Base-by-base conservation (phyloP, 1,140 invertebrate genomes). In the Lepeophtheirus salmonis region DNA sequence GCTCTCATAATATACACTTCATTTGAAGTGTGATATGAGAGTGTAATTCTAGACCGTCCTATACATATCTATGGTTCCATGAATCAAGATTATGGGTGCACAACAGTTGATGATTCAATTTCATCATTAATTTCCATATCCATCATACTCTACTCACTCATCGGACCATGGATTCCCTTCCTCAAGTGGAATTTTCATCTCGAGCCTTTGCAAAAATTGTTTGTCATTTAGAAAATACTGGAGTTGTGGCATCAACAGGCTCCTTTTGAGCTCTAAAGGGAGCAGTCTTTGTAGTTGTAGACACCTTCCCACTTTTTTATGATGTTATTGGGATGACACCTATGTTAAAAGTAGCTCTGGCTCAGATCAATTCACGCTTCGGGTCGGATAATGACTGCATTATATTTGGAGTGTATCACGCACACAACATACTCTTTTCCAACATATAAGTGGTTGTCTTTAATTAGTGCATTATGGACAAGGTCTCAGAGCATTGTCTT, bases 171-270 rank as follows among this genome's bases (percentile, higher is more conserved):
- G 30, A 41, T 41, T 41, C 30, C 30, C 30, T 41, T 41, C 30
- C 30, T n/a, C 30, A n/a, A 41, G 30, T 41, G 30, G 30, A 41
- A 41, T 54, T 54, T 20, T 20, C 17, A n/a, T 20, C 14, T 23
- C 65, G 66, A 55, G 72, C 74, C 22, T 74, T 72, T 63, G 68
- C 69, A 51, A 76, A 76, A 67, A 66, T 75, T 54, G 64, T 75
- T 16, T 67, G 75, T 53, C 75, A 76, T 66, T 68, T 70, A 12
- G 69, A 72, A 76, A 74, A 66, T 76, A 75, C 69, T 73, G 74
- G 2, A 71, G 75, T 61, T 69, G 70, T 62, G 66, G 71, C 48
- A 70, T 75, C 3, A 75, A 75, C 69, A 74, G 75, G 14, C 51
- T 75, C 49, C 66, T 76, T 23, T 62, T 76, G 54, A 68, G 70